phyloP scores from a whole-genome alignment of 2,113 vertebrate species.

The Brevimyrus niger region DNA sequence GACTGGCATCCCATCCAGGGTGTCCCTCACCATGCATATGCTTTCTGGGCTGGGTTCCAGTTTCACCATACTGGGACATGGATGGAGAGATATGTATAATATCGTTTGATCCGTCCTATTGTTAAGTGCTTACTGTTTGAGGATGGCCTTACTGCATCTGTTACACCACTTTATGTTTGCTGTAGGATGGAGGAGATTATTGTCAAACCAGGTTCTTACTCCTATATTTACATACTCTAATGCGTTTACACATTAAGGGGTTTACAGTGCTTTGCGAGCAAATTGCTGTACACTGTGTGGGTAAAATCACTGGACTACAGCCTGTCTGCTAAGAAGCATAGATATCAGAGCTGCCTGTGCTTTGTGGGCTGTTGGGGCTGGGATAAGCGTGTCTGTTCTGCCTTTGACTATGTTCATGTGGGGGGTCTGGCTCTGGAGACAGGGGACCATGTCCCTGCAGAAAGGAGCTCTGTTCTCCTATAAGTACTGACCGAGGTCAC shows the following conservation, averaged over 20 bases:
- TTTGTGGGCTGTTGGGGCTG: neutral
- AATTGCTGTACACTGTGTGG: neutral
- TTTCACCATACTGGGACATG: neutral
- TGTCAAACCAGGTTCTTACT: neutral
- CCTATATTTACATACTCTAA: neutral
- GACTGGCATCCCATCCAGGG: neutral
- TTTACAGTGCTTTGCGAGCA: neutral
- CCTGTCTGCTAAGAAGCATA: neutral
- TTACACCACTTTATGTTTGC: neutral
- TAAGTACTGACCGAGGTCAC: neutral
- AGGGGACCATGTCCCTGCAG: neutral
- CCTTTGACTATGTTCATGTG: neutral
- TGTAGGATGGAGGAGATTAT: neutral
- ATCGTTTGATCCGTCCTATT: neutral
- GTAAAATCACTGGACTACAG: neutral
- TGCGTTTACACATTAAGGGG: constrained; percentile 1
- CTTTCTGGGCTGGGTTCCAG: neutral
- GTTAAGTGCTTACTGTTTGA: neutral
- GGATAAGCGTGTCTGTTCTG: neutral
- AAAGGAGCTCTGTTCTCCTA: neutral
- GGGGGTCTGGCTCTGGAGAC: neutral
- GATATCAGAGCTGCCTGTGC: neutral
- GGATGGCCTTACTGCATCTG: neutral
- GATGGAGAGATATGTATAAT: neutral
- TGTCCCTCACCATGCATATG: neutral